Percentiles rank a stretch among this genome's conserved stretches.
Evolutionary conservation across 1,140 invertebrate genomes (phyloP).

Genomic region (Diplogasteroides magnus): DNA sequence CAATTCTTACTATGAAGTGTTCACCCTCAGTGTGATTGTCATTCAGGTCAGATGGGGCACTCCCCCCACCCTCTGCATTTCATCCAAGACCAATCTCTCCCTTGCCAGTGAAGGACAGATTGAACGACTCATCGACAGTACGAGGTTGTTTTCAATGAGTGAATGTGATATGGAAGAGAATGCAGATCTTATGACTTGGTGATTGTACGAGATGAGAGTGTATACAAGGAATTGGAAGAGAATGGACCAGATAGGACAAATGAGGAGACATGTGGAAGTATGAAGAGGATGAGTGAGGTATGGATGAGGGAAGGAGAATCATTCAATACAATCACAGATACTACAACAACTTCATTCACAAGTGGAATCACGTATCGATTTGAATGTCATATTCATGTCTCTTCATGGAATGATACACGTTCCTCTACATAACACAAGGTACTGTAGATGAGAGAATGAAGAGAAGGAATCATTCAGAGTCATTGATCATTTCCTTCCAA

Average conservation of each 20-base stretch:
- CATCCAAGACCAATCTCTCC: slow-evolving; percentile 12
- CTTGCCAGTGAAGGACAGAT: slow-evolving; percentile 17
- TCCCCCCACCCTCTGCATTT: slow-evolving; percentile 12
- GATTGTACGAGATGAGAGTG: too few species aligned
- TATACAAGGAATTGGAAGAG: too few species aligned
- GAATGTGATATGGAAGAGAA: too few species aligned
- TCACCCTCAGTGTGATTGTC: too few species aligned
- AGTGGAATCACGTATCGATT: slow-evolving; percentile 18
- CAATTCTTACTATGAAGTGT: background rate
- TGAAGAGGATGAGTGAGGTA: background rate
- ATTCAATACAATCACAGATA: too few species aligned
- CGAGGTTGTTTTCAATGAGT: slow-evolving; percentile 13
- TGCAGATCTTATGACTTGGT: too few species aligned
- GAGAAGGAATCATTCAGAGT: slow-evolving; percentile 15
- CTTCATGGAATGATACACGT: slow-evolving; percentile 21
- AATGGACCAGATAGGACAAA: too few species aligned
- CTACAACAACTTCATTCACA: slow-evolving; percentile 18
- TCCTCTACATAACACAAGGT: slow-evolving; percentile 22
- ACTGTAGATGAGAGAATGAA: background rate
- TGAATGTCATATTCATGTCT: slow-evolving; percentile 25
- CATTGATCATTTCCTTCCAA: slow-evolving; percentile 23
- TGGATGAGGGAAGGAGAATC: too few species aligned
- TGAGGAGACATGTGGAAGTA: background rate
- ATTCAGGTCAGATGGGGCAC: slow-evolving; percentile 15
- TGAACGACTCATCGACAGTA: slow-evolving; percentile 17